Conservation (phyloP, 2,888 invertebrate genomes). For the Hypsopygia costalis region DNA sequence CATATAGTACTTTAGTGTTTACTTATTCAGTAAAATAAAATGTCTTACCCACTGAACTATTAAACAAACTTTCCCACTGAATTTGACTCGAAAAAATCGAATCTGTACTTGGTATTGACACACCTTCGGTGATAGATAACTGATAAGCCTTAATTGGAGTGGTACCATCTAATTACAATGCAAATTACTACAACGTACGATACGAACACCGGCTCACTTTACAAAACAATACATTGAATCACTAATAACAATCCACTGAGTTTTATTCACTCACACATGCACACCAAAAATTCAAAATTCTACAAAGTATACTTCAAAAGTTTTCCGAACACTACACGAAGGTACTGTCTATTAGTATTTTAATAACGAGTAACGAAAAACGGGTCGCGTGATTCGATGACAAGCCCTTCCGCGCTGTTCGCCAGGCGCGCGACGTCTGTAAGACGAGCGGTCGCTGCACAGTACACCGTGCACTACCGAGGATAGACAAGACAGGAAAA, state of each 20-base stretch:
- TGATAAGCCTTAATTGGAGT: slow-evolving; percentile 37
- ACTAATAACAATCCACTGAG: not conserved
- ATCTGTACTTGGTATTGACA: slow-evolving; percentile 48
- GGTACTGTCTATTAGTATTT: not conserved
- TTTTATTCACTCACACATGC: too few species aligned
- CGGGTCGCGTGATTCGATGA: slow-evolving; percentile 13
- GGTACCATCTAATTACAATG: slow-evolving; percentile 44
- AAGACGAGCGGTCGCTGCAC: slow-evolving; percentile 16
- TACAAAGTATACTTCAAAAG: too few species aligned
- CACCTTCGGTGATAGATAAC: slow-evolving; percentile 29
- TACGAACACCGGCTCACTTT: slow-evolving; percentile 17
- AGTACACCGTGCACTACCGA: slow-evolving; percentile 10
- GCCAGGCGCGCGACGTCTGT: slow-evolving; percentile 60
- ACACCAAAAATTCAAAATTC: too few species aligned
- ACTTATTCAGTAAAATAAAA: too few species aligned
- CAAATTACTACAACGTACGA: slow-evolving; percentile 28
- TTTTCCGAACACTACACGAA: too few species aligned
- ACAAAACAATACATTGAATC: slow-evolving; percentile 13
- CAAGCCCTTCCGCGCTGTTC: slow-evolving; percentile 55
- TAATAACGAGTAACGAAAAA: slow-evolving; percentile 1
- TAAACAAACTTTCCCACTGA: too few species aligned
- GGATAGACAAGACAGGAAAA: slow-evolving; percentile 48
- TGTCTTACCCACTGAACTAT: too few species aligned
- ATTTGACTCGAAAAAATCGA: too few species aligned
- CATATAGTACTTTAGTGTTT: too few species aligned